Evolutionary conservation across 2,797 vertebrate genomes (phyloP).

Genomic region (Hippoglossus hippoglossus): DNA sequence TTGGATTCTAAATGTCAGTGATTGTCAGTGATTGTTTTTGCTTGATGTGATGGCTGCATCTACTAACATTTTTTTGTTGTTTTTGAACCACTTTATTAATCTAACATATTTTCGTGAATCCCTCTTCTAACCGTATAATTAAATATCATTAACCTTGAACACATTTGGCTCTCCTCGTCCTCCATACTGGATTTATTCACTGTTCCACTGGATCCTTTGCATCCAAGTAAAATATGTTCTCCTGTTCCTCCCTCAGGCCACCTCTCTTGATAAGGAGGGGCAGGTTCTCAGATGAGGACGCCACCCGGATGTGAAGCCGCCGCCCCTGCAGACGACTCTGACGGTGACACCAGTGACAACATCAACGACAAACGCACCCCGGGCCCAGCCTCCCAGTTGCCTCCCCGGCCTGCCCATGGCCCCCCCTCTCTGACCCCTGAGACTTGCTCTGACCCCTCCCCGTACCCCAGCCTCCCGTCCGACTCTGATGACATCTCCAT

Average conservation of each 20-base stretch:
- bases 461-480: conserved; percentile 63
- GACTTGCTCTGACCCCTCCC: conserved; percentile 55
- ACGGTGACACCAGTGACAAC: conserved; percentile 88
- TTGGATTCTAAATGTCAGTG: conserved; percentile 1
- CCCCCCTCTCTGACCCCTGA: conserved; percentile 85
- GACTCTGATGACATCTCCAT: conserved; percentile 85
- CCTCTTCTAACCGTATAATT: conserved; percentile 13
- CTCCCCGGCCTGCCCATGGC: conserved; percentile 86
- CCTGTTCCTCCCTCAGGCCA: conserved; percentile 87
- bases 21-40: conserved; percentile 20
- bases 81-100: not conserved
- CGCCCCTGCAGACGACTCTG: conserved; percentile 89
- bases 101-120: not conserved
- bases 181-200: not conserved
- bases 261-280: conserved; percentile 99
- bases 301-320: conserved; percentile 96
- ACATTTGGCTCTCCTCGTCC: conserved; percentile 33
- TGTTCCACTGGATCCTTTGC: not conserved
- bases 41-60: conserved; percentile 36
- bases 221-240: not conserved
- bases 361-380: conserved; percentile 84
- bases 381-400: conserved; percentile 86
- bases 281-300: conserved; percentile 99
- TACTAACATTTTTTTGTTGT: not conserved
- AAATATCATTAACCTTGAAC: not conserved